Percentiles rank a stretch among this genome's conserved stretches.
These are phyloP conservation scores for Tribolium freemani DNA, from an alignment of 2,888 invertebrate species.

Conservation along the genomic window DNA sequence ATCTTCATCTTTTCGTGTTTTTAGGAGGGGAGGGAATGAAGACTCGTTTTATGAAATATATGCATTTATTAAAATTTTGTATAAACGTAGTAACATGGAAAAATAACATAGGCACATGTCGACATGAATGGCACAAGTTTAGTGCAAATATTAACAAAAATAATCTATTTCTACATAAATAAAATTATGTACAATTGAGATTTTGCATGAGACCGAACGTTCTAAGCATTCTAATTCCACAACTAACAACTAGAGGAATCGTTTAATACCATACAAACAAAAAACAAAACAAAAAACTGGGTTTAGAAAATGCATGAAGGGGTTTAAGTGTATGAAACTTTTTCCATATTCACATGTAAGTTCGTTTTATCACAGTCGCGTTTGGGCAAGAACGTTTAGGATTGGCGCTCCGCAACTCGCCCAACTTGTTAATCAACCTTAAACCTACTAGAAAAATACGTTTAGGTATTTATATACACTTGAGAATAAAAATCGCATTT, in stretches of 20 bases:
- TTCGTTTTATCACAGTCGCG: conserved; percentile 64
- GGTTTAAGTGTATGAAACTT: neutral
- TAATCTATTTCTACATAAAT: conserved; percentile 51
- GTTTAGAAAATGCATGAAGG: neutral
- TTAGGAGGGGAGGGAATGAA: neutral
- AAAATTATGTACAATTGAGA: conserved; percentile 57
- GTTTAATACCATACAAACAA: conserved; percentile 19
- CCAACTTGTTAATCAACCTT: conserved; percentile 50
- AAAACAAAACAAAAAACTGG: conserved; percentile 45
- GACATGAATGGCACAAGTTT: conserved; percentile 62
- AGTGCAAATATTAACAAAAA: conserved; percentile 60
- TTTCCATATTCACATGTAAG: conserved; percentile 45
- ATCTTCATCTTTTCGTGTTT: neutral
- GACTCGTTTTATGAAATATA: conserved; percentile 25
- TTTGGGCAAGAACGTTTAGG: conserved; percentile 65
- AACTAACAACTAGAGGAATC: conserved; percentile 45
- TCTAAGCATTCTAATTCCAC: conserved; percentile 45
- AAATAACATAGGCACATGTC: conserved; percentile 61
- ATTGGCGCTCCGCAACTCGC: conserved; percentile 56
- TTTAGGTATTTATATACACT: conserved; percentile 14
- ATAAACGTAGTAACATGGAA: conserved; percentile 61
- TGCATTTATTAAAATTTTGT: conserved; percentile 62
- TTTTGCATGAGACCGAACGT: conserved; percentile 50
- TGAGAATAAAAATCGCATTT: neutral
- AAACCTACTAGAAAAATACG: conserved; percentile 40